These are phyloP conservation scores for Tarsius wallacei DNA, from an alignment of 2,797 vertebrate genomes.

Conservation along the genomic window DNA sequence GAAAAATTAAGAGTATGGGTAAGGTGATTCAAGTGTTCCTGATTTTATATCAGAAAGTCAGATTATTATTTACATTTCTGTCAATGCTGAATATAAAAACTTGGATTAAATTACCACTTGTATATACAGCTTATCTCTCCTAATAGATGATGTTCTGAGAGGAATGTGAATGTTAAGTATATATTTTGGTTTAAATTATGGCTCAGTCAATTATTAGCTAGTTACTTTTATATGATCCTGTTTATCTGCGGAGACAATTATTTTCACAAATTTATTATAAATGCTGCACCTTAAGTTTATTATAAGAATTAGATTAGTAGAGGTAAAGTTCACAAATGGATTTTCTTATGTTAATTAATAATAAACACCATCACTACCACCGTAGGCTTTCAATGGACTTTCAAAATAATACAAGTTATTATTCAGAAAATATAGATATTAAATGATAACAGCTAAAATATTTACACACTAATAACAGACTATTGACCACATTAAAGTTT, in stretches of 20 bases:
- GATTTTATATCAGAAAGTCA: background rate
- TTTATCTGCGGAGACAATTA: background rate
- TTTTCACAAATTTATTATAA: too few relatives aligned
- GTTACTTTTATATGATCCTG: background rate
- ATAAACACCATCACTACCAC: background rate
- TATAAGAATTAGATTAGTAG: background rate
- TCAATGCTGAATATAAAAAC: background rate
- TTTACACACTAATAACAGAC: background rate
- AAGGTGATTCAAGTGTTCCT: background rate
- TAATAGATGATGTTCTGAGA: background rate
- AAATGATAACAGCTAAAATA: background rate
- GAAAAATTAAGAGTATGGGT: background rate
- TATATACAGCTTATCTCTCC: background rate
- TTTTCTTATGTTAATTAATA: background rate
- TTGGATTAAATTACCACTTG: constrained; percentile 1
- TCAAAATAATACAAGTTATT: background rate
- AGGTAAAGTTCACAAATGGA: background rate
- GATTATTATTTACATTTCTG: background rate
- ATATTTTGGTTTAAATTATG: constrained; percentile 26
- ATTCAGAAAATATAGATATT: background rate
- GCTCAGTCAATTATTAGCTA: constrained; percentile 17
- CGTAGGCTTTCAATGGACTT: background rate
- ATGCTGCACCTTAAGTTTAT: too few relatives aligned
- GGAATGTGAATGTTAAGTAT: background rate
- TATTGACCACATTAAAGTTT: background rate